Base-by-base conservation (phyloP, 1,140 invertebrate species). In the Papilio helenus region DNA sequence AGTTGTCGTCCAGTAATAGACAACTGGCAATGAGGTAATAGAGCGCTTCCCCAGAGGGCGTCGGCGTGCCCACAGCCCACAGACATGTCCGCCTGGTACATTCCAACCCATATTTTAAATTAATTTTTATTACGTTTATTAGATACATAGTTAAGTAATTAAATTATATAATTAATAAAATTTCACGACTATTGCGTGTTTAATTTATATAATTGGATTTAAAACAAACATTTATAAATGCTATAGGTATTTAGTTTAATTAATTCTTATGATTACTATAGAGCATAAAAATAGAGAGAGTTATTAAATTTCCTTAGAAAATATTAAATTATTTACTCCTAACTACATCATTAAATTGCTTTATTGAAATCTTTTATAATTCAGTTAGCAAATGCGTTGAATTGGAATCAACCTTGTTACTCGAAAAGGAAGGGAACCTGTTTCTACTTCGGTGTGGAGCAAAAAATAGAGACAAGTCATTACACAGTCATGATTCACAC, bases 21-120 rank as follows among this genome's bases (percentile, higher is more conserved):
- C 85, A 85, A 87, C 85, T 87, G 82, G 85, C 87, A 90, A 92
- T 90, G 87, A 91, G 83, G 86, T 91, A 93, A 93, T 93, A 73
- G 92, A 65, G 82, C 81, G 83, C 88, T 91, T 92, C 91, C 91
- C 90, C 87, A 80, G 82, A 83, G 89, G 86, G 81, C 84, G 87
- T 81, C 82, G 44, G 44, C 44, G 44, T 46, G 44, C 44, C 44
- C 44, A 46, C 86, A 83, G 87, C 81, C 84, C 81, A 44, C 55
- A 81, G 42, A 78, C 73, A 20, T 73, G 39, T 16, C 23, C 46
- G 74, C n/a, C 51, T 76, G 74, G 29, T 23, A 51, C 26, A 26
- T 58, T 76, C n/a, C 51, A 58, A 61, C 34, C 18, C 18, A 76
- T 34, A 16, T 39, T 39, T 42, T 16, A 74, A 51, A 18, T 10